These are phyloP conservation scores for Thinocorus orbignyianus DNA, from an alignment of 2,113 vertebrate genomes.

Conservation along the genomic window DNA sequence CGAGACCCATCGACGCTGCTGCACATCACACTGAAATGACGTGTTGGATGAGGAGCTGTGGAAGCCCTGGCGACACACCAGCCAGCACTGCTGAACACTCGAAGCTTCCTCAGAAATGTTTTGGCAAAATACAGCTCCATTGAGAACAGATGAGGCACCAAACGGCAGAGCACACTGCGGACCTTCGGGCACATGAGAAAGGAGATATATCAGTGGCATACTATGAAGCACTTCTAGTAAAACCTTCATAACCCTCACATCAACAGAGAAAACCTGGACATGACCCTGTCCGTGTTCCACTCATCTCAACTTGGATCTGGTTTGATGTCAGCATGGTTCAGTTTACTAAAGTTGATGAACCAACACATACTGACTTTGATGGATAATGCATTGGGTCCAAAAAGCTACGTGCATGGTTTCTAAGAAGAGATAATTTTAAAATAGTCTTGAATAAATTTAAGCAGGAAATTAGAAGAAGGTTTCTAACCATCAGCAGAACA, in stretches of 20 bases:
- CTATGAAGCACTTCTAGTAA: background rate
- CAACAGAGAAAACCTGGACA: background rate
- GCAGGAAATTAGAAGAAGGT: background rate
- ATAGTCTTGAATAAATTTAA: background rate
- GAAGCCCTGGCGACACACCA: slow-evolving; percentile 81
- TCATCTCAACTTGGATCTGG: background rate
- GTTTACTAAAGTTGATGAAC: background rate
- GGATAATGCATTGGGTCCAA: background rate
- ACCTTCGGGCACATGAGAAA: slow-evolving; percentile 63
- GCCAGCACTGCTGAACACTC: slow-evolving; percentile 72
- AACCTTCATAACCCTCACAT: background rate
- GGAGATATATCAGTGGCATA: background rate
- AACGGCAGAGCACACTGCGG: slow-evolving; percentile 76
- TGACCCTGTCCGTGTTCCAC: background rate
- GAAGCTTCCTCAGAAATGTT: background rate
- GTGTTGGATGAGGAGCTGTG: slow-evolving; percentile 48
- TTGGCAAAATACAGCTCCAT: slow-evolving; percentile 78
- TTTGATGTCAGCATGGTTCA: background rate
- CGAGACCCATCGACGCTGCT: slow-evolving; percentile 65
- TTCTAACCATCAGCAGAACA: background rate
- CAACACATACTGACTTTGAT: background rate
- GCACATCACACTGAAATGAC: slow-evolving; percentile 69
- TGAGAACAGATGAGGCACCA: slow-evolving; percentile 30
- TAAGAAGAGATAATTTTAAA: background rate
- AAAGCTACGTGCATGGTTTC: background rate